Base-by-base conservation (phyloP, 2,797 vertebrate genomes). In the Rhabdophis nuchalis region DNA sequence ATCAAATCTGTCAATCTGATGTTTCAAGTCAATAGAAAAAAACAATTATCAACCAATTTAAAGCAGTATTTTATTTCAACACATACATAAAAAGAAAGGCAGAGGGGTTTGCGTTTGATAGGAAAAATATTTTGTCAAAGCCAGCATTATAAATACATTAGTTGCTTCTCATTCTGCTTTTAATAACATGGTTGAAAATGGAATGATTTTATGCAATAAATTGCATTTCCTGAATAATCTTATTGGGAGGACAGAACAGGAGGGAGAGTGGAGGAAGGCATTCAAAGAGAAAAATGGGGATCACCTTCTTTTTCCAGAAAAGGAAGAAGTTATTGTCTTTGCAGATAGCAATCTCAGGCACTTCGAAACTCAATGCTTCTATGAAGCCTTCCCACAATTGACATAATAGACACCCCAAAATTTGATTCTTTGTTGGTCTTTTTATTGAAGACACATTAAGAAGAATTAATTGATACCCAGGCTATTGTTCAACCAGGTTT, bases 71-170 rank as follows among this genome's bases (percentile, higher is more conserved):
- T 92, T 0, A 77, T 93, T 95, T 93, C 53, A 68, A 85, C 1
- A 92, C 57, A 0, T 68, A 16, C 5, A n/a, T 32, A 68, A 68
- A 2, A 86, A 93, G 93, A 95, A 53, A 77, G 25, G 25, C 9
- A 2, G 82, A 58, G 88, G 64, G 18, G 92, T 0, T 20, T 90
- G 14, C 29, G 85, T 92, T 92, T 29, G 56, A 4, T 32, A 9
- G 72, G 93, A 85, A 18, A 57, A 64, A 64, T 14, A 77, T 89
- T 92, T 87, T 77, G 91, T 11, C 0, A 18, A 82, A 3, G 93
- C 95, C 93, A 27, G 1, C 82, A 87, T 64, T 86, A 60, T 36
- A 20, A 95, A 18, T 88, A 87, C 91, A n/a, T 94, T 93, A 90
- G 68, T 13, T 0, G 90, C 3, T 16, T 89, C 41, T 56, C 93